Evolutionary conservation across 2,888 invertebrate species (phyloP).

Genomic region (Oligia strigilis): DNA sequence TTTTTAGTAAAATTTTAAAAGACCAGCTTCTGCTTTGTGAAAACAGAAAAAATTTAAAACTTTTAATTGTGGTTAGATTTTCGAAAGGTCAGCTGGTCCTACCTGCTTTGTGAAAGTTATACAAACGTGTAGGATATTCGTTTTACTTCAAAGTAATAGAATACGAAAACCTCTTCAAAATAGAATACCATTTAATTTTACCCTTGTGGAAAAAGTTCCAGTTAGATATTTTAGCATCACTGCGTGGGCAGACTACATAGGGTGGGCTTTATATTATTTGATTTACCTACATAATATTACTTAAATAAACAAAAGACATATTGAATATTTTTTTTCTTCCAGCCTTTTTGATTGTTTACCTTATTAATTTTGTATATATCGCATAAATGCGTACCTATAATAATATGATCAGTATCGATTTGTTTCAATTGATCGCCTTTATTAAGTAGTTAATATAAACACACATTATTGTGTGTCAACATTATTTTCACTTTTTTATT

Average conservation of each 20-base stretch:
- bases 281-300: neutral
- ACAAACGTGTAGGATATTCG: constrained; percentile 10
- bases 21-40: neutral
- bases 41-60: neutral
- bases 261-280: neutral
- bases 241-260: constrained; percentile 20
- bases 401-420: neutral
- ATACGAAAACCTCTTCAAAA: constrained; percentile 30
- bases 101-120: constrained; percentile 10
- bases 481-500: neutral
- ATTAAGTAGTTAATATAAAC: neutral
- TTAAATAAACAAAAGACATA: constrained; percentile 37
- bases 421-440: neutral
- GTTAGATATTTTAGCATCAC: neutral
- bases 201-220: constrained; percentile 17
- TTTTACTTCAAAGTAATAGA: constrained; percentile 18
- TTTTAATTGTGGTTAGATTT: neutral
- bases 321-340: constrained; percentile 27
- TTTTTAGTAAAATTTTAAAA: neutral
- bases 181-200: constrained; percentile 39
- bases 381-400: neutral
- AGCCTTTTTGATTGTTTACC: neutral
- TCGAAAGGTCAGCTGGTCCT: neutral
- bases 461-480: neutral
- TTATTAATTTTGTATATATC: constrained; percentile 1